phyloP scores from a whole-genome alignment of 1,140 invertebrate genomes.

The Temnothorax longispinosus region DNA sequence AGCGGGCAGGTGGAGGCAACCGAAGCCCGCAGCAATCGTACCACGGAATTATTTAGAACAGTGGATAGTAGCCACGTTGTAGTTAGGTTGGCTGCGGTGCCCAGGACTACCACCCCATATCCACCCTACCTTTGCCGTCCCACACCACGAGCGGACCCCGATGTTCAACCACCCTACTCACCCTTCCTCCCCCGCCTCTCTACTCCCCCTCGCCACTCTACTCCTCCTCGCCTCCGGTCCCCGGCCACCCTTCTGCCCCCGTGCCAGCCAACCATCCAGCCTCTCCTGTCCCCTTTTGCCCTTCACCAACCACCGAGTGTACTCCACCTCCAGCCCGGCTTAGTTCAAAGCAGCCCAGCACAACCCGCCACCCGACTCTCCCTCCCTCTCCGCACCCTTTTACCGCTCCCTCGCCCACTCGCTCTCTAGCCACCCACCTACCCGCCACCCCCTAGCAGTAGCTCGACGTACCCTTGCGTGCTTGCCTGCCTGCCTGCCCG shows the following conservation, averaged over 20 bases:
- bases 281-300: constrained; percentile 75
- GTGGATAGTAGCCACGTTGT: constrained; percentile 82
- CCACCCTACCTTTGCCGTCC: constrained; percentile 76
- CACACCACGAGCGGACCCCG: constrained; percentile 67
- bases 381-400: constrained; percentile 68
- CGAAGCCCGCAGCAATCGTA: constrained; percentile 83
- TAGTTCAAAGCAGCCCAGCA: constrained; percentile 81
- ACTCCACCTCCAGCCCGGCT: constrained; percentile 79
- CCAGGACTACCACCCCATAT: constrained; percentile 78
- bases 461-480: constrained; percentile 81
- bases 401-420: constrained; percentile 62
- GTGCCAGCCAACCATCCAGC: constrained; percentile 69
- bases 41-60: constrained; percentile 84
- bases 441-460: constrained; percentile 72
- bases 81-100: constrained; percentile 82
- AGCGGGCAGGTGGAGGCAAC: constrained; percentile 75
- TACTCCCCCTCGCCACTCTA: constrained; percentile 68
- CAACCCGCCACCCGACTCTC: constrained; percentile 63
- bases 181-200: constrained; percentile 60
- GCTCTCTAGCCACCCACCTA: constrained; percentile 72
- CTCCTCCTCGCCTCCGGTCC: constrained; percentile 65
- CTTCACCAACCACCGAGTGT: constrained; percentile 77
- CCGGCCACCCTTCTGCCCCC: constrained; percentile 63
- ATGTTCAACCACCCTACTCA: constrained; percentile 69
- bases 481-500: constrained; percentile 76